phyloP scores from a whole-genome alignment of 92 coral and sea anemone species.

The Epizoanthus scotinus region DNA sequence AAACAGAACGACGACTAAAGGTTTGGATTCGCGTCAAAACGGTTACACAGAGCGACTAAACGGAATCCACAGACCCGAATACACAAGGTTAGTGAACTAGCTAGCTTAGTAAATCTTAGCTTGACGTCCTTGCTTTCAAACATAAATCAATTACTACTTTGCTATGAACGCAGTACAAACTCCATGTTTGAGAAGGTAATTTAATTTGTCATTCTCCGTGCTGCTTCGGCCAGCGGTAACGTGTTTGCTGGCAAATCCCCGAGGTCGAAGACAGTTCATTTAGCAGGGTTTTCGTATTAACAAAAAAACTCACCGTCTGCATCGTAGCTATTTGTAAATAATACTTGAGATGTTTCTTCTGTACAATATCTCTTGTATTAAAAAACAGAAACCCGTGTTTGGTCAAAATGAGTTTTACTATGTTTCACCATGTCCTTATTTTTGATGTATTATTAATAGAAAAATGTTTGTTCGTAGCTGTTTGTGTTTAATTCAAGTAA shows the following conservation, averaged over 20 bases:
- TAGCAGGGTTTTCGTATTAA: background rate
- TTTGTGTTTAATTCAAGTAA: constrained; percentile 43
- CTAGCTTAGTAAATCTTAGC: background rate
- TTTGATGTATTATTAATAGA: constrained; percentile 65
- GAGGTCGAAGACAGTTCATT: background rate
- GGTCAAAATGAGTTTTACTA: constrained; percentile 47
- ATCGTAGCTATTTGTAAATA: no score
- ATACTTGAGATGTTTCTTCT: no score
- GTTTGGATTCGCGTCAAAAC: constrained; percentile 32
- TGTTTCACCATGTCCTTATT: constrained; percentile 56
- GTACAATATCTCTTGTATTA: background rate
- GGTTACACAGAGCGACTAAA: constrained; percentile 23
- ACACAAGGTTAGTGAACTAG: constrained; percentile 41
- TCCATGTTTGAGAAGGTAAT: constrained; percentile 25
- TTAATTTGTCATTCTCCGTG: constrained; percentile 23
- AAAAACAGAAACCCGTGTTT: constrained; percentile 2
- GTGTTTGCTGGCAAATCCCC: constrained; percentile 31
- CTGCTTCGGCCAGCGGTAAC: constrained; percentile 19
- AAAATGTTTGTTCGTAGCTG: constrained; percentile 54
- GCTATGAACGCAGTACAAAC: constrained; percentile 23
- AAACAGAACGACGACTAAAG: constrained; percentile 39
- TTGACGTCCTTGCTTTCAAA: background rate
- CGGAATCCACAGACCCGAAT: constrained; percentile 33
- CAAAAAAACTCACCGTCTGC: no score
- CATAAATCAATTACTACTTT: background rate